Conservation (phyloP, 1,140 invertebrate species). For the Macrocentrus cingulum region DNA sequence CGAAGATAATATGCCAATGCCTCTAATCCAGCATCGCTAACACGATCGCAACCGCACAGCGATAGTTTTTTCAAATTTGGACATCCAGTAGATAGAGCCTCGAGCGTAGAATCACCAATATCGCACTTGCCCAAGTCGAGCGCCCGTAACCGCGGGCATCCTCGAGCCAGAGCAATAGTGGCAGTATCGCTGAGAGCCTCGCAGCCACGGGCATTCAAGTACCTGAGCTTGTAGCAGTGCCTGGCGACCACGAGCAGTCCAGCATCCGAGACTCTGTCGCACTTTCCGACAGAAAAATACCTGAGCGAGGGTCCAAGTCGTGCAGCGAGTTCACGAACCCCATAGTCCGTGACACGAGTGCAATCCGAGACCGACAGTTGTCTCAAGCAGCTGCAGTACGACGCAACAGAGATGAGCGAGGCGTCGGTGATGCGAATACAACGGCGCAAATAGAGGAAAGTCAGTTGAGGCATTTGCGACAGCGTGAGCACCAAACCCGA, state of each 20-base stretch:
- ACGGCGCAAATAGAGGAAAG: constrained; percentile 84
- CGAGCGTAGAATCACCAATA: constrained; percentile 82
- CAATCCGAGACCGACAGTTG: constrained; percentile 92
- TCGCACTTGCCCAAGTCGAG: constrained; percentile 91
- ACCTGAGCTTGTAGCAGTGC: constrained; percentile 85
- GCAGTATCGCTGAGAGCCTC: constrained; percentile 90
- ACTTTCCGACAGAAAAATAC: constrained; percentile 88
- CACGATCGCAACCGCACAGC: constrained; percentile 83
- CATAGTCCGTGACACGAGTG: constrained; percentile 85
- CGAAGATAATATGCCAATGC: constrained; percentile 84
- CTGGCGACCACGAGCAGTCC: constrained; percentile 84
- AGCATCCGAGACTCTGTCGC: constrained; percentile 81
- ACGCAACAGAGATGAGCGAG: constrained; percentile 79
- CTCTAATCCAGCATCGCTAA: constrained; percentile 85
- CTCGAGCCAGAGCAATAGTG: constrained; percentile 78
- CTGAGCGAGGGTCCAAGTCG: constrained; percentile 81
- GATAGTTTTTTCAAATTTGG: constrained; percentile 88
- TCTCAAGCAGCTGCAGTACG: constrained; percentile 78
- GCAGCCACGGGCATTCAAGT: constrained; percentile 87
- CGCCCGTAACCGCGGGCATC: constrained; percentile 80
- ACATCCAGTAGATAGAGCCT: constrained; percentile 83
- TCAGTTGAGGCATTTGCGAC: constrained; percentile 81
- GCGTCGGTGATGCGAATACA: constrained; percentile 83
- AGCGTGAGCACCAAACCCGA: constrained; percentile 79
- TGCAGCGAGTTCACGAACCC: constrained; percentile 80